Conservation (phyloP, 2,113 vertebrate species). For the Phainopepla nitens region DNA sequence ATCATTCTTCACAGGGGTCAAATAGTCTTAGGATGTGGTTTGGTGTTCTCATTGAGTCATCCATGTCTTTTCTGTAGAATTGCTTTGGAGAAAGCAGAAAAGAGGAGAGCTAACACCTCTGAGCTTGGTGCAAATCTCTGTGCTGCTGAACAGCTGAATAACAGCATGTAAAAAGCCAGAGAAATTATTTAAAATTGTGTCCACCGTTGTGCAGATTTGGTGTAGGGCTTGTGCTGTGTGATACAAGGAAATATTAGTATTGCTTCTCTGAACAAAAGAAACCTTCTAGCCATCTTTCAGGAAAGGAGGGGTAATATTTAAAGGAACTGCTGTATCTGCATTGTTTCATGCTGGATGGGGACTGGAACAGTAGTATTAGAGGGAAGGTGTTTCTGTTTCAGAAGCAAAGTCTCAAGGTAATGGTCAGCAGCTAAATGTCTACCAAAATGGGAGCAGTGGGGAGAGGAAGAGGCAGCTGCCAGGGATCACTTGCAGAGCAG, state of each 20-base stretch:
- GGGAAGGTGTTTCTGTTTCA: neutral
- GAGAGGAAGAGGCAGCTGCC: neutral
- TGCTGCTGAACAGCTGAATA: neutral
- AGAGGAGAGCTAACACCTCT: neutral
- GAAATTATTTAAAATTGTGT: neutral
- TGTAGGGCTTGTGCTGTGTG: neutral
- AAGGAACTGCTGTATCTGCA: neutral
- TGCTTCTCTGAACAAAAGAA: neutral
- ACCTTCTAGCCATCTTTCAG: neutral
- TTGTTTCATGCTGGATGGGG: neutral
- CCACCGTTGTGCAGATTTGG: neutral
- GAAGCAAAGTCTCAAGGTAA: neutral
- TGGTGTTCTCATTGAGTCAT: neutral
- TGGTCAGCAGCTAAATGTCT: neutral
- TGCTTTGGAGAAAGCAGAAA: neutral
- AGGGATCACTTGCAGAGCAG: neutral
- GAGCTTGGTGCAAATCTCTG: neutral
- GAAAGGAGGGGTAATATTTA: neutral
- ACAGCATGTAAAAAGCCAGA: neutral
- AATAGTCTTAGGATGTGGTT: neutral
- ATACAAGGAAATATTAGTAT: neutral
- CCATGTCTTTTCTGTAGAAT: neutral
- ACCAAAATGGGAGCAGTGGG: neutral
- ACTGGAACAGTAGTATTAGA: neutral
- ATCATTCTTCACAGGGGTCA: neutral